Percentiles rank a stretch among this genome's conserved stretches.
Conservation (phyloP, 2,797 vertebrate genomes). For the Halcyon leucocephala region DNA sequence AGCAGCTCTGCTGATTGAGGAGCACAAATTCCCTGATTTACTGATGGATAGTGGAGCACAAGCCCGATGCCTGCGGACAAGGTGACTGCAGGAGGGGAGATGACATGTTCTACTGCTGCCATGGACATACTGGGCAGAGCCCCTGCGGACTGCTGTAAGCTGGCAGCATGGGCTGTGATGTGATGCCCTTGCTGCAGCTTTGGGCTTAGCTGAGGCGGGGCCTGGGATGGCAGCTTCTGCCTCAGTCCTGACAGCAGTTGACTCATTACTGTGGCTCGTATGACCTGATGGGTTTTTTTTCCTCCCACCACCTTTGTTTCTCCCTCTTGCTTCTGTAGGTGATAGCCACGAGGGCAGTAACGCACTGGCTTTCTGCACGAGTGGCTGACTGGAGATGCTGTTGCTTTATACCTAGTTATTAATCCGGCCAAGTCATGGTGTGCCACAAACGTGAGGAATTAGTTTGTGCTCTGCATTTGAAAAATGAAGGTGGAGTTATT, state of each 20-base stretch:
- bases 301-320: not conserved
- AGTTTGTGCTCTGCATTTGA: not conserved
- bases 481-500: not conserved
- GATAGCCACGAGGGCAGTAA: not conserved
- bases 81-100: not conserved
- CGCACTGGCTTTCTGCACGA: fast-evolving
- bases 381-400: not conserved
- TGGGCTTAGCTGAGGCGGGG: not conserved
- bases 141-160: not conserved
- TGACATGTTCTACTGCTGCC: fast-evolving
- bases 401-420: not conserved
- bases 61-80: not conserved
- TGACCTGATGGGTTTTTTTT: not conserved
- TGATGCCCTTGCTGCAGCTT: not conserved
- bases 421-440: not conserved
- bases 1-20: not conserved
- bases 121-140: fast-evolving
- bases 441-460: not conserved
- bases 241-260: not conserved
- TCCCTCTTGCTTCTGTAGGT: not conserved
- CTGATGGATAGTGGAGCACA: not conserved
- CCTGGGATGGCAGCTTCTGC: not conserved
- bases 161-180: fast-evolving
- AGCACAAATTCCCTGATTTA: not conserved
- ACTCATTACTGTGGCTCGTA: not conserved